Evolutionary conservation across 2,888 invertebrate species (phyloP).

Genomic region (Nasonovia ribisnigri): DNA sequence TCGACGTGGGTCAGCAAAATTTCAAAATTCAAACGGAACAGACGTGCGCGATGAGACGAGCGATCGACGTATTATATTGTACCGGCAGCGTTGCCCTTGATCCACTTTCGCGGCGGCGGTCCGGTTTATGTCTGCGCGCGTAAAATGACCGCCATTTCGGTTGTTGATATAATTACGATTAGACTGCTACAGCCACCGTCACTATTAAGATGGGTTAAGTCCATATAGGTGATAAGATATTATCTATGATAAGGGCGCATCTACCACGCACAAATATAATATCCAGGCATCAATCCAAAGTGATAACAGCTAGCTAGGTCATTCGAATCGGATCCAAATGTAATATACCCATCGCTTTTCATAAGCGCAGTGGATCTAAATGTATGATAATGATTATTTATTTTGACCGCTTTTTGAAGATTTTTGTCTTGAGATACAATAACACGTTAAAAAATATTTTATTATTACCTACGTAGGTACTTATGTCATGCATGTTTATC

Average conservation of each 20-base stretch:
- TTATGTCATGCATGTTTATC: no score
- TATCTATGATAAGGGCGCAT: not conserved
- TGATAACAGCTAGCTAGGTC: not conserved
- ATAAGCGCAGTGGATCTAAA: not conserved
- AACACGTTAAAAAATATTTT: not conserved
- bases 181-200: not conserved
- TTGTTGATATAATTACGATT: not conserved
- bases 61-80: not conserved
- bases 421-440: not conserved
- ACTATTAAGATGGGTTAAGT: not conserved
- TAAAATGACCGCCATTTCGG: slow-evolving; percentile 40
- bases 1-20: slow-evolving; percentile 22
- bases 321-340: not conserved
- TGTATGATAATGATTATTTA: not conserved
- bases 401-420: not conserved
- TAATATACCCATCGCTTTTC: not conserved
- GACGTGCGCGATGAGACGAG: slow-evolving; percentile 15
- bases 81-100: slow-evolving; percentile 49
- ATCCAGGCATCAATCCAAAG: not conserved
- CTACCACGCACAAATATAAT: not conserved
- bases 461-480: no score
- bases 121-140: slow-evolving; percentile 23
- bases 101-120: slow-evolving; percentile 52
- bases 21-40: slow-evolving; percentile 26
- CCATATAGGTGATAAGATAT: not conserved